phyloP scores from a whole-genome alignment of 2,113 vertebrate genomes.

The Tetraodon nigroviridis region DNA sequence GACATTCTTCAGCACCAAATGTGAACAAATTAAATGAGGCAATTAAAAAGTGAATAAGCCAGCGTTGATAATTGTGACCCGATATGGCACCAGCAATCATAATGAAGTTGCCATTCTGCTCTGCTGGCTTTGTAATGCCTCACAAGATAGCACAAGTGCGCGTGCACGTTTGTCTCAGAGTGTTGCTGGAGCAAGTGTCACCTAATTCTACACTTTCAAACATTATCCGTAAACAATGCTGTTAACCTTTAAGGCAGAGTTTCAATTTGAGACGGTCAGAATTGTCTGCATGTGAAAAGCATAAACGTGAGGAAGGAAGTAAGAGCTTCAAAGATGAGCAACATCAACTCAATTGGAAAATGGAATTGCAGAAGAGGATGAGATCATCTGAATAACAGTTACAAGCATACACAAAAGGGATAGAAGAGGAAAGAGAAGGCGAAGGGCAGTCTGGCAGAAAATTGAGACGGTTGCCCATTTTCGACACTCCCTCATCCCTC shows the following conservation, averaged over 20 bases:
- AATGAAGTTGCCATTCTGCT: constrained; percentile 70
- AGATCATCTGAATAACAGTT: constrained; percentile 33
- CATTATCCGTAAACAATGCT: constrained; percentile 25
- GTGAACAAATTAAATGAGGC: constrained; percentile 80
- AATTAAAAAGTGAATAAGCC: constrained; percentile 78
- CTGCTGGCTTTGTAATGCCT: constrained; percentile 50
- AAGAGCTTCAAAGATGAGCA: neutral
- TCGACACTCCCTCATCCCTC: constrained; percentile 65
- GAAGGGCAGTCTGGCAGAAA: constrained; percentile 69
- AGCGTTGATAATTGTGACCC: constrained; percentile 73
- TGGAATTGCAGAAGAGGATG: constrained; percentile 25
- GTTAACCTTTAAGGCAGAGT: constrained; percentile 28
- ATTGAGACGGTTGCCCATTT: constrained; percentile 73
- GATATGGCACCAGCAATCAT: constrained; percentile 73
- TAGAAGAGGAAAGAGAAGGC: constrained; percentile 33
- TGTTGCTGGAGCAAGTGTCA: neutral
- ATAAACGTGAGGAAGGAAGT: neutral
- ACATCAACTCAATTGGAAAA: constrained; percentile 15
- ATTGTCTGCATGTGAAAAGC: constrained; percentile 6
- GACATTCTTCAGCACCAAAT: constrained; percentile 74
- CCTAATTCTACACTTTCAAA: constrained; percentile 14
- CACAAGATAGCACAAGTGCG: constrained; percentile 39
- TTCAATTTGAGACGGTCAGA: constrained; percentile 18
- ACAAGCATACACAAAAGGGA: constrained; percentile 14
- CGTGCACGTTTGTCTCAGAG: neutral